Evolutionary conservation across 2,113 vertebrate genomes (phyloP).

Genomic region (Actenoides hombroni): DNA sequence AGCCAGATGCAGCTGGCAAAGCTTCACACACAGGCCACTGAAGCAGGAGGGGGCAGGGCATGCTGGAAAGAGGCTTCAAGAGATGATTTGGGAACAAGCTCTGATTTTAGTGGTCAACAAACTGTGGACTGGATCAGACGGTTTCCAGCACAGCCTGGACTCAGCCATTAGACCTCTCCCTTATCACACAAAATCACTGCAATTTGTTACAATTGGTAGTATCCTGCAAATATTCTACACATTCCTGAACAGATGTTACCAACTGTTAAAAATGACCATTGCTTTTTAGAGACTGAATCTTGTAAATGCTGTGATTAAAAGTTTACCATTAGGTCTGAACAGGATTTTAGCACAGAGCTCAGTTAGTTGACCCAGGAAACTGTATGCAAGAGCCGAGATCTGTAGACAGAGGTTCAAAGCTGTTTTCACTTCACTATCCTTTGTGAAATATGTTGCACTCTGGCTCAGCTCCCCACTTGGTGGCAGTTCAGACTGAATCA

Average conservation of each 20-base stretch:
- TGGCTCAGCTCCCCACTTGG: neutral
- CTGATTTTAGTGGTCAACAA: neutral
- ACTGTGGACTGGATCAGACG: neutral
- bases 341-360: neutral
- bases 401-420: neutral
- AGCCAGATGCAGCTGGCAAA: neutral
- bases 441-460: neutral
- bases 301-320: neutral
- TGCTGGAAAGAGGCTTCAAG: neutral
- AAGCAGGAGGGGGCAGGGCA: neutral
- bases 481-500: neutral
- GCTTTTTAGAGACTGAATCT: neutral
- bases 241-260: neutral
- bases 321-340: neutral
- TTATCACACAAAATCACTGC: neutral
- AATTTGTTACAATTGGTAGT: neutral
- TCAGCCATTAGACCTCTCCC: neutral
- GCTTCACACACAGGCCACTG: neutral
- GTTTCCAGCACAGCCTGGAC: neutral
- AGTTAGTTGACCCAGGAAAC: neutral
- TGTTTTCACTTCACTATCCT: neutral
- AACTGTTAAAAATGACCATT: neutral
- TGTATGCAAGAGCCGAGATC: neutral
- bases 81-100: neutral
- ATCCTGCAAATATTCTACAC: neutral